Base-by-base conservation (phyloP, 2,888 invertebrate genomes). In the Agrochola lota region DNA sequence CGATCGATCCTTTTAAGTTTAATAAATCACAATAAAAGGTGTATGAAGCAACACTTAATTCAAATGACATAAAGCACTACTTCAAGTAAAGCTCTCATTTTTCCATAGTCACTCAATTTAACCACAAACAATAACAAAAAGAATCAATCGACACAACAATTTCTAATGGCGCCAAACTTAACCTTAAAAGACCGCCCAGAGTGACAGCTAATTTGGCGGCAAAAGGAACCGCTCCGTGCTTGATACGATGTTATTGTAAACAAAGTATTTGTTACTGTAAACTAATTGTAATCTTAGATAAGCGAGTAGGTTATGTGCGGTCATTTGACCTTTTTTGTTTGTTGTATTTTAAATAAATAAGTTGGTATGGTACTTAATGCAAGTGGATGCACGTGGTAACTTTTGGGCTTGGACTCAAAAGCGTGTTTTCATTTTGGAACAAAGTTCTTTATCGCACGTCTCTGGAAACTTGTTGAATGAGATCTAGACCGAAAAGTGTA, bases 161-260 rank as follows among this genome's bases (percentile, higher is more conserved):
- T 81, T 59, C 73, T 43, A 75, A 80, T 87, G 87, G 87, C 87
- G 87, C 85, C 87, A 72, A 83, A 68, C 35, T 17, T 75, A 60
- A 87, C 84, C 78, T 86, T 78, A 80, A 83, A 67, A 71, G 88
- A 87, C 89, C 89, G 83, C 89, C 87, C 89, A 86, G 74, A 46
- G 77, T 78, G 89, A 80, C 84, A 78, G 70, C 86, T 68, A 77
- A 77, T 83, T 87, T 83, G 82, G 89, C 86, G 88, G 88, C 87
- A 89, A 90, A 90, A 80, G 74, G 83, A 12, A 63, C 90, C 86
- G 87, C 85, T 4, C 20, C 67, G 59, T 77, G 43, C 76, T 74
- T 60, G 76, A 81, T 79, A 78, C 72, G 60, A 46, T 74, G 77
- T 84, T 87, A 76, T 57, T 84, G n/a, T 87, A 87, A 87, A 87